These are phyloP conservation scores for Pelvicachromis taeniatus DNA, from an alignment of 2,113 vertebrate species.

Conservation along the genomic window DNA sequence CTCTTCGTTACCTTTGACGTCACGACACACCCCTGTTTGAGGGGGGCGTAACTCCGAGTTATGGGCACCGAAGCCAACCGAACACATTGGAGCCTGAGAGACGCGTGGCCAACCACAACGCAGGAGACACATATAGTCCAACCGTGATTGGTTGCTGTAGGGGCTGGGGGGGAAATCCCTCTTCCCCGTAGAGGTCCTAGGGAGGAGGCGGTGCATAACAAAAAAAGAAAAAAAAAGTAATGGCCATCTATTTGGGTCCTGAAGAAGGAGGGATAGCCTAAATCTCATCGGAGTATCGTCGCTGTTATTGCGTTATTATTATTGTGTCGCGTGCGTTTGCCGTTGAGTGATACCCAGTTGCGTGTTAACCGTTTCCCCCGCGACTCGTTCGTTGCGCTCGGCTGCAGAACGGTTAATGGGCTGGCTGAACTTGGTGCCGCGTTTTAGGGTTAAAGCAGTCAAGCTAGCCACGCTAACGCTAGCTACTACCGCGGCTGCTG, in stretches of 20 bases:
- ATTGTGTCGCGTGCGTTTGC: neutral
- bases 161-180: conserved; percentile 64
- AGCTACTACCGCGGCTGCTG: conserved; percentile 46
- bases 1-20: conserved; percentile 78
- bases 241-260: conserved; percentile 71
- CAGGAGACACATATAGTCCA: neutral
- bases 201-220: conserved; percentile 69
- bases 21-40: conserved; percentile 80
- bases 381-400: neutral
- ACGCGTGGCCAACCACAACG: conserved; percentile 50
- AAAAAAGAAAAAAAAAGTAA: conserved; percentile 68
- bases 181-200: conserved; percentile 50
- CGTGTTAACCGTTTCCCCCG: neutral
- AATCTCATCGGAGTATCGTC: conserved; percentile 39
- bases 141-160: conserved; percentile 59
- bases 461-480: conserved; percentile 62
- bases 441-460: conserved; percentile 58
- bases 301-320: conserved; percentile 15
- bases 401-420: neutral
- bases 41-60: conserved; percentile 19
- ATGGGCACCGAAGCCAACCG: conserved; percentile 46
- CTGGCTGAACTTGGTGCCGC: conserved; percentile 49
- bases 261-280: conserved; percentile 47
- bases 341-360: neutral
- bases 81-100: neutral